Percentiles rank a stretch among this genome's conserved stretches.
Evolutionary conservation across 2,888 invertebrate genomes (phyloP).

Genomic region (Drosophila hamatofila): DNA sequence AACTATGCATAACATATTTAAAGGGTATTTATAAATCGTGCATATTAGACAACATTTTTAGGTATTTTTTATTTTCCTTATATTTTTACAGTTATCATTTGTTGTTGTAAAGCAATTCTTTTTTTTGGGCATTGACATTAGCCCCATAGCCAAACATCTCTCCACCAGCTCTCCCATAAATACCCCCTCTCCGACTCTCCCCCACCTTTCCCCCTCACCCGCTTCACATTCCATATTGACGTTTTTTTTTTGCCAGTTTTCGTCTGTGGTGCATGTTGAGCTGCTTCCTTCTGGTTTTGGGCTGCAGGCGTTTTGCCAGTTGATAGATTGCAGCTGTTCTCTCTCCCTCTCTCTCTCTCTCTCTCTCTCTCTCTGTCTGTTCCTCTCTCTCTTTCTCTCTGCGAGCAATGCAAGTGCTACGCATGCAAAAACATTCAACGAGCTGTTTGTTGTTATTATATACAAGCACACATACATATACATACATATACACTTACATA

Average conservation of each 20-base stretch:
- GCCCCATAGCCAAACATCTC: slow-evolving; percentile 1
- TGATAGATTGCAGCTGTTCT: slow-evolving; percentile 77
- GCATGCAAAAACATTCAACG: slow-evolving; percentile 59
- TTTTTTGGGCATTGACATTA: neutral
- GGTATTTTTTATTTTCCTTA: neutral
- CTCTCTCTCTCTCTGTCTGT: neutral
- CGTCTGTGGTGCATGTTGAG: slow-evolving; percentile 29
- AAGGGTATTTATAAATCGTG: neutral
- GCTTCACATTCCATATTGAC: neutral
- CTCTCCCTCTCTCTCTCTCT: neutral
- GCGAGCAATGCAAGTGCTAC: slow-evolving; percentile 15
- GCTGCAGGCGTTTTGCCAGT: slow-evolving; percentile 74
- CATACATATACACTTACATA: neutral
- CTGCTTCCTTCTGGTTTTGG: slow-evolving; percentile 54
- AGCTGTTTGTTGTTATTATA: slow-evolving; percentile 19
- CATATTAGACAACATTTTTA: neutral
- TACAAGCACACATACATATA: neutral
- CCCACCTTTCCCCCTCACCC: neutral
- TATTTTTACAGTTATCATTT: slow-evolving; percentile 9
- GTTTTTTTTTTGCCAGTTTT: neutral
- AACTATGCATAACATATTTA: too few relatives aligned
- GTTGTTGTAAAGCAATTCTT: neutral
- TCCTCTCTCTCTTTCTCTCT: neutral
- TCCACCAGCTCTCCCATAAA: neutral
- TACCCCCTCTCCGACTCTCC: too few relatives aligned